These are phyloP conservation scores for Clavelina lepadiformis DNA, from an alignment of 23 tunicate genomes.

Conservation along the genomic window DNA sequence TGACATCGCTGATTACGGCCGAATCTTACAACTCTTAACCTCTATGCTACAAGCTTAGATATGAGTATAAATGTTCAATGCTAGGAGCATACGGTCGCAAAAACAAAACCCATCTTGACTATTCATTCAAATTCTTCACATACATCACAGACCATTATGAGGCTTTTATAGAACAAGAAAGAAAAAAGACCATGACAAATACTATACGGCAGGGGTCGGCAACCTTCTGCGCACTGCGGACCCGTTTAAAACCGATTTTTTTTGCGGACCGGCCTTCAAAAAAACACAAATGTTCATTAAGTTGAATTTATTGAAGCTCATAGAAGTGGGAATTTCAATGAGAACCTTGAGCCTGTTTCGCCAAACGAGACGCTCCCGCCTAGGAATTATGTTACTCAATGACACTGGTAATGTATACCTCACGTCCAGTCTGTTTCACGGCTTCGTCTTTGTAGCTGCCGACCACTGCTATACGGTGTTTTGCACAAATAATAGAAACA, in stretches of 20 bases:
- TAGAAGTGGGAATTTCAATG: slow-evolving; percentile 12
- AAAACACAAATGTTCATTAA: slow-evolving; percentile 17
- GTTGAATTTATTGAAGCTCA: slow-evolving; percentile 11
- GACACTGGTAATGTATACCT: slow-evolving; percentile 30
- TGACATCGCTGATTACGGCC: no score
- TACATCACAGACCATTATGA: no score
- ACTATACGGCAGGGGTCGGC: slow-evolving; percentile 24
- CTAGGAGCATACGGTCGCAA: no score
- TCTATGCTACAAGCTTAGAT: no score
- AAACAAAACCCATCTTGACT: no score
- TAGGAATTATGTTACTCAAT: slow-evolving; percentile 20
- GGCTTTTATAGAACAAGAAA: no score
- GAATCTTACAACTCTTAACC: no score
- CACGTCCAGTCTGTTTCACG: slow-evolving; percentile 26
- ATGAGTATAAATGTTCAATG: no score
- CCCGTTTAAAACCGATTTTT: slow-evolving; percentile 9
- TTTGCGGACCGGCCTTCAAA: slow-evolving; percentile 27
- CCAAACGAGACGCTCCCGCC: slow-evolving; percentile 19
- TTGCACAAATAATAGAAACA: no score
- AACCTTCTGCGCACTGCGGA: slow-evolving; percentile 24
- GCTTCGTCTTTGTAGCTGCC: slow-evolving; percentile 47
- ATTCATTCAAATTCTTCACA: no score
- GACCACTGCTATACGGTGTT: no score
- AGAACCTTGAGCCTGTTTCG: slow-evolving; percentile 23
- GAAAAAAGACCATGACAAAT: no score